Percentiles rank a stretch among this genome's conserved stretches.
phyloP scores from a whole-genome alignment of 2,888 invertebrate species.

The Tortrix viridana region DNA sequence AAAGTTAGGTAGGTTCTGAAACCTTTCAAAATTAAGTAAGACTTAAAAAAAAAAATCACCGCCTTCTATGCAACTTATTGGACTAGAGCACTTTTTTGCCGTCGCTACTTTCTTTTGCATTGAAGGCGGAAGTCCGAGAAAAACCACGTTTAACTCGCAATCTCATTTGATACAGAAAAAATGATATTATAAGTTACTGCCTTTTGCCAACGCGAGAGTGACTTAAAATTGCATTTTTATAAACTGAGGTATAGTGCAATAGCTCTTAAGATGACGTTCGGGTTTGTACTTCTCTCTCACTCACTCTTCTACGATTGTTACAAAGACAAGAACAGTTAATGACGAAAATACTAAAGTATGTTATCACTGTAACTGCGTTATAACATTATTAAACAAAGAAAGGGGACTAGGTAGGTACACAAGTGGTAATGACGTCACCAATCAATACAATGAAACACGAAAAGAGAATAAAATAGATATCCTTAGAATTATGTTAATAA shows the following conservation, averaged over 20 bases:
- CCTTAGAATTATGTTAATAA: conserved; percentile 5
- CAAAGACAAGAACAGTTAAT: no score
- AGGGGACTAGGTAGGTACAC: no score
- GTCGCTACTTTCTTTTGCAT: conserved; percentile 42
- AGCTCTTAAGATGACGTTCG: no score
- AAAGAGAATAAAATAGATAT: neutral
- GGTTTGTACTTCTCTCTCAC: no score
- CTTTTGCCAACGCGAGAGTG: conserved; percentile 33
- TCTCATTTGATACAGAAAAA: conserved; percentile 51
- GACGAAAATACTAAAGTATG: no score
- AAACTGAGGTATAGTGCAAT: neutral
- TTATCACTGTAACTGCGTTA: no score
- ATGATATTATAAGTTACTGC: conserved; percentile 45
- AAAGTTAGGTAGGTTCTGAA: no score
- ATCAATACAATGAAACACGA: no score
- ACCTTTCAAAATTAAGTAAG: no score
- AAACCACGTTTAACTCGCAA: conserved; percentile 51
- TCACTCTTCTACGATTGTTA: no score
- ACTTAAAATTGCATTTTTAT: conserved; percentile 8
- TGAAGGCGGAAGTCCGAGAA: conserved; percentile 52
- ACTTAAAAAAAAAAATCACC: neutral
- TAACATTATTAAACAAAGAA: no score
- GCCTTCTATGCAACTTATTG: neutral
- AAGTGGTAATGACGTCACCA: no score
- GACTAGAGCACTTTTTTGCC: conserved; percentile 26